phyloP scores from a whole-genome alignment of 2,888 invertebrate genomes.

The Heliconius aoede region DNA sequence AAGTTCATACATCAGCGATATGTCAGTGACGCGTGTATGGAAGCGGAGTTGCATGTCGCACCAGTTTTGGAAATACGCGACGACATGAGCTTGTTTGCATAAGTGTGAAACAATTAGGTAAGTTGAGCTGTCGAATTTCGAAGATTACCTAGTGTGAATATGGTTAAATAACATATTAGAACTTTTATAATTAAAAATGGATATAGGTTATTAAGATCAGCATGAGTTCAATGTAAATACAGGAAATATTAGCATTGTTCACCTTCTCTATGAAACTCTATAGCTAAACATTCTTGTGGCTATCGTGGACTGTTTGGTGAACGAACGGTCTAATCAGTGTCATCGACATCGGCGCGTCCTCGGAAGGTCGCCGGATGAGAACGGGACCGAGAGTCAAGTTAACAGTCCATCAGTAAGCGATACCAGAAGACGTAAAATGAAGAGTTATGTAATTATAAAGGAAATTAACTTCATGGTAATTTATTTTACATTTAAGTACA shows the following conservation, averaged over 20 bases:
- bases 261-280: background rate
- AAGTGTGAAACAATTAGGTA: slow-evolving; percentile 22
- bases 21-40: slow-evolving; percentile 14
- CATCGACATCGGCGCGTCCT: slow-evolving; percentile 66
- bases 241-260: background rate
- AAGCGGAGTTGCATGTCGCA: background rate
- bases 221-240: background rate
- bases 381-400: slow-evolving; percentile 53
- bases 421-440: background rate
- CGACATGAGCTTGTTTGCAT: background rate
- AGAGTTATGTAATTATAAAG: background rate
- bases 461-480: background rate
- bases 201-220: background rate
- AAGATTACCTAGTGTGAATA: background rate
- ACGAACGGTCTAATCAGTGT: slow-evolving; percentile 52
- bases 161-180: background rate
- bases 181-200: background rate
- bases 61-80: background rate
- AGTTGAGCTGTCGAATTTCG: slow-evolving; percentile 1
- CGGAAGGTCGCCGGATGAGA: slow-evolving; percentile 61
- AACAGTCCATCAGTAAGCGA: slow-evolving; percentile 25
- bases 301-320: slow-evolving; percentile 26
- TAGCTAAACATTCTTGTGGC: background rate
- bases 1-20: slow-evolving; percentile 33
- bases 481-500: background rate